A percentile compares a stretch with the other conserved stretches of the same genome.
Conservation (phyloP, 2,113 vertebrate species). For the Mirza zaza region DNA sequence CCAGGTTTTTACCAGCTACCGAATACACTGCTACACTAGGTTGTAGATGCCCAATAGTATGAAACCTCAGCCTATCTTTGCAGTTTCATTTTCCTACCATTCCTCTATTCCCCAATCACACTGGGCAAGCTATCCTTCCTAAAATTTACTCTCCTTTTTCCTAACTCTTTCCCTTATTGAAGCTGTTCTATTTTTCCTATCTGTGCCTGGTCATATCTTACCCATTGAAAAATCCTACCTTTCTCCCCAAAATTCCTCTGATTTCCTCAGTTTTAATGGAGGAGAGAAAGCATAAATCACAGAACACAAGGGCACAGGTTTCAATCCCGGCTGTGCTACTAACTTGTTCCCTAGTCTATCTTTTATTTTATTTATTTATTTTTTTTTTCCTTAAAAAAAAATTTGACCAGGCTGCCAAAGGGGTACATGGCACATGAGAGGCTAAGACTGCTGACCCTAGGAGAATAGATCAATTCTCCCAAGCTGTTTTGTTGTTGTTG, state of each 20-base stretch:
- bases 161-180: not conserved
- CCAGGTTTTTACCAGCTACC: not conserved
- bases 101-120: not conserved
- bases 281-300: not conserved
- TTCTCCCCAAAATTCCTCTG: not conserved
- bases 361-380: too few species aligned
- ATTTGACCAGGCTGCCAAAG: too few species aligned
- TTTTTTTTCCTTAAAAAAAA: too few species aligned
- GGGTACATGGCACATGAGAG: too few species aligned
- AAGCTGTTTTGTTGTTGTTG: too few species aligned
- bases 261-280: not conserved
- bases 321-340: not conserved
- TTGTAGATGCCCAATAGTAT: not conserved
- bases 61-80: not conserved
- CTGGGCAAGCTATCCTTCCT: not conserved
- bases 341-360: not conserved
- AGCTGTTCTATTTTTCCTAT: not conserved
- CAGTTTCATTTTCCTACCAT: not conserved
- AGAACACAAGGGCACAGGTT: not conserved
- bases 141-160: not conserved
- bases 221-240: not conserved
- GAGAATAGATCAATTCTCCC: too few species aligned
- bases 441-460: too few species aligned
- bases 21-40: not conserved
- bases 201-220: not conserved